A percentile compares a stretch with the other conserved stretches of the same genome.
These are phyloP conservation scores for Fistularia commersonii DNA, from an alignment of 2,797 vertebrate genomes.

Conservation along the genomic window DNA sequence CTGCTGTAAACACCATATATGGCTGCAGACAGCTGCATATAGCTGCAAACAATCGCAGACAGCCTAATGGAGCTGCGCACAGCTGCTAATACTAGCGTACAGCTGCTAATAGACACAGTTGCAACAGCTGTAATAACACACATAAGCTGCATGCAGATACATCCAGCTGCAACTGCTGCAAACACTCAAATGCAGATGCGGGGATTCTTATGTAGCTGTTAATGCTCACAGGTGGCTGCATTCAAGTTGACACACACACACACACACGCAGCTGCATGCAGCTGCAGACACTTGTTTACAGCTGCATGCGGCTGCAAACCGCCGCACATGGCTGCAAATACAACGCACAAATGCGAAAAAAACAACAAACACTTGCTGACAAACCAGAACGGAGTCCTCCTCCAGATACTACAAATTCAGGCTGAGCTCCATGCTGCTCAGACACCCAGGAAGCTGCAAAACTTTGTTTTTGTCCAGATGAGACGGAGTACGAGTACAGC, in stretches of 20 bases:
- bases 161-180: neutral
- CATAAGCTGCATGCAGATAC: neutral
- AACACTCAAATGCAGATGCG: neutral
- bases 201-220: neutral
- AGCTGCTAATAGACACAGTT: neutral
- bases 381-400: too few species aligned
- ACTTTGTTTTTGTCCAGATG: slow-evolving; percentile 74
- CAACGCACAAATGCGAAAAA: neutral
- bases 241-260: neutral
- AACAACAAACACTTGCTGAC: neutral
- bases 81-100: neutral
- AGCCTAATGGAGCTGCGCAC: neutral
- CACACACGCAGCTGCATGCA: neutral
- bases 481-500: slow-evolving; percentile 96
- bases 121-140: neutral
- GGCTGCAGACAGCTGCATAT: neutral
- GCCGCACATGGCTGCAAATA: neutral
- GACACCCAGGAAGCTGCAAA: neutral
- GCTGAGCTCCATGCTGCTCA: neutral
- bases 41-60: neutral
- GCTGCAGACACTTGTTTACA: neutral
- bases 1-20: neutral
- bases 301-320: neutral
- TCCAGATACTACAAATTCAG: too few species aligned
- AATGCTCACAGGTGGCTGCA: neutral